A percentile compares a stretch with the other conserved stretches of the same genome.
Conservation (phyloP, 2,113 vertebrate genomes). For the Ceratotherium simum region DNA sequence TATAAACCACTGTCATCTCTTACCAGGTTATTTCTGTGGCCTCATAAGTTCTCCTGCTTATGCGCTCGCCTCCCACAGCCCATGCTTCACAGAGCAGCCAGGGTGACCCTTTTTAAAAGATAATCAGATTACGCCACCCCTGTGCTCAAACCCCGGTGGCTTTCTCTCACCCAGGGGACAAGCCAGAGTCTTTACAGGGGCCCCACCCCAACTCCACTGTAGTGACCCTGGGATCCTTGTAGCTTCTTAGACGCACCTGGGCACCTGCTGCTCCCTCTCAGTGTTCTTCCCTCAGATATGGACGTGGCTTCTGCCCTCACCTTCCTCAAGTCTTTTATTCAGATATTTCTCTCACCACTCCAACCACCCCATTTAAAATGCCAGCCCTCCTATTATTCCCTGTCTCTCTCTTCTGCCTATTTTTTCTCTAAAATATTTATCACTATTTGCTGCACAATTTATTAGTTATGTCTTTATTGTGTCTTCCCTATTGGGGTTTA, state of each 20-base stretch:
- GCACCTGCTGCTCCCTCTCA: background rate
- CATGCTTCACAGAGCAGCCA: background rate
- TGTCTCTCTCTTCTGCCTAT: background rate
- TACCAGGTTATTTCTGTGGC: background rate
- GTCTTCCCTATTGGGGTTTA: background rate
- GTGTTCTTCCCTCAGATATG: too few species aligned
- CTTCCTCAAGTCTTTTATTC: background rate
- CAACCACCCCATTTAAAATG: background rate
- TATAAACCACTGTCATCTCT: background rate
- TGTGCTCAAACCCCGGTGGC: background rate
- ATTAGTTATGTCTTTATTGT: background rate
- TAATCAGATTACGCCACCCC: too few species aligned
- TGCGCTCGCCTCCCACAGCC: rapidly evolving
- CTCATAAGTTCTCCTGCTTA: too few species aligned
- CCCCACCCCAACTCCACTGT: too few species aligned
- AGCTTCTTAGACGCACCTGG: background rate
- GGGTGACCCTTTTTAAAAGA: background rate
- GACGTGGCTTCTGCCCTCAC: rapidly evolving
- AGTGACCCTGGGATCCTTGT: background rate
- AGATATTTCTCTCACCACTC: background rate
- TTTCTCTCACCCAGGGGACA: background rate
- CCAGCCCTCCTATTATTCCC: background rate
- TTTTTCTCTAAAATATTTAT: background rate
- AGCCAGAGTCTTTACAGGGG: background rate
- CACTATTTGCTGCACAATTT: background rate